Evolutionary conservation across 2,113 vertebrate genomes (phyloP), one percentile per base, ranked within the genome.

Genomic region (Caranx melampygus): DNA sequence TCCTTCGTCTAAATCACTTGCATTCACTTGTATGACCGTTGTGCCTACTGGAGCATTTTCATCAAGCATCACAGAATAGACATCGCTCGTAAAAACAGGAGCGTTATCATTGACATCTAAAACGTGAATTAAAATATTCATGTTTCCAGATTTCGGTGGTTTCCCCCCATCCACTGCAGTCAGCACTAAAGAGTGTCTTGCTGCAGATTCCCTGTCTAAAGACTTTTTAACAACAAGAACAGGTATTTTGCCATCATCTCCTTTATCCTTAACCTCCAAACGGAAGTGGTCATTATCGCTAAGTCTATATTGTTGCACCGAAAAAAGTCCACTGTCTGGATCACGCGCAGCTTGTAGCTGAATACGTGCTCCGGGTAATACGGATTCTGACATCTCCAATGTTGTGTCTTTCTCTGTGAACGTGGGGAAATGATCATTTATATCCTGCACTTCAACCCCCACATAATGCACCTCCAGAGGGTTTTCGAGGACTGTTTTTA

Each of bases 381-480:
- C 89, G 0, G 82, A 78, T 69, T 96, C 96, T 0, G 79, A 79
- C 54, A 96, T 95, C 3, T 92, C 86, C 13, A 94, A 18, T 10
- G 0, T 47, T 72, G 81, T 93, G 7, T 91, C 79, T 49, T 60
- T 67, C 1, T 89, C 90, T 0, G 89, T 61, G 34, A 97, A 96
- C 15, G 20, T 3, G 0, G 94, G 96, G 0, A 90, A 74, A 26
- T 96, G 94, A 52, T 97, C 96, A 26, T 97, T 96, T 35, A 96
- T 78, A 57, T 97, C 96, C 31, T 86, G 72, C 13, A 97, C 70
- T 14, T 95, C 94, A 51, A 96, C 91, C 18, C 78, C 85, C n/a
- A 96, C 93, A 2, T 96, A 94, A 58, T 96, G 95, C 0, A 97
- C 91, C 70, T 66, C 86, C 35, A 67, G 77, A 0, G 67, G 95